Conservation (phyloP, 2,113 vertebrate genomes). For the Mormoops blainvillei region DNA sequence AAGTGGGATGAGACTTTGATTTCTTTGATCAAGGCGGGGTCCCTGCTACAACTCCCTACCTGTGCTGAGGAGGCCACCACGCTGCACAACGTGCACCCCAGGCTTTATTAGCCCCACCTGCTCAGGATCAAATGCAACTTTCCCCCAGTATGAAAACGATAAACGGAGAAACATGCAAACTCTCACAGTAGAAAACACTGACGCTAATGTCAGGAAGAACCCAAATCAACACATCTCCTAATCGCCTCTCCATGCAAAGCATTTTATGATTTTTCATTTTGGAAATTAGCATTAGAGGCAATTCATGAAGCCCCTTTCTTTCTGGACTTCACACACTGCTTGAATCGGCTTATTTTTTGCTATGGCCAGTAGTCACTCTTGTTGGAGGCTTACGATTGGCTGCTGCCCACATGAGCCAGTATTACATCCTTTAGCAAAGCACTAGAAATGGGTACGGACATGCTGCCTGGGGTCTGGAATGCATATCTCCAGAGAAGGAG, state of each 20-base stretch:
- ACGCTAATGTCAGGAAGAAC: rapidly evolving
- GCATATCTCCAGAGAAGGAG: neutral
- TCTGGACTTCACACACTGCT: neutral
- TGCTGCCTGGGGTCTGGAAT: neutral
- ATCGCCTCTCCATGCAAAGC: neutral
- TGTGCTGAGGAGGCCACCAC: neutral
- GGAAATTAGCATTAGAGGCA: neutral
- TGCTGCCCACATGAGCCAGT: neutral
- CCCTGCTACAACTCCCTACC: too few species aligned
- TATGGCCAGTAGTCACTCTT: neutral
- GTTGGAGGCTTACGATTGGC: neutral
- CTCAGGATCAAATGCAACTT: neutral
- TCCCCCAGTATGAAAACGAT: neutral
- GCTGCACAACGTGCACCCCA: rapidly evolving
- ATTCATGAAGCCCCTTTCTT: neutral
- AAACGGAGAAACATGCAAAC: neutral
- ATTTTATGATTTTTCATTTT: neutral
- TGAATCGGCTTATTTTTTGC: neutral
- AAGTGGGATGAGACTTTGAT: neutral
- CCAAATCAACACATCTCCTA: neutral
- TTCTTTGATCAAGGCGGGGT: neutral
- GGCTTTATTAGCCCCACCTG: neutral
- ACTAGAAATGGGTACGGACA: neutral
- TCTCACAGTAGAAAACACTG: rapidly evolving
- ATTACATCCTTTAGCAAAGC: neutral